phyloP scores from a whole-genome alignment of 2,888 invertebrate species.

The Lasioglossum marginatum region DNA sequence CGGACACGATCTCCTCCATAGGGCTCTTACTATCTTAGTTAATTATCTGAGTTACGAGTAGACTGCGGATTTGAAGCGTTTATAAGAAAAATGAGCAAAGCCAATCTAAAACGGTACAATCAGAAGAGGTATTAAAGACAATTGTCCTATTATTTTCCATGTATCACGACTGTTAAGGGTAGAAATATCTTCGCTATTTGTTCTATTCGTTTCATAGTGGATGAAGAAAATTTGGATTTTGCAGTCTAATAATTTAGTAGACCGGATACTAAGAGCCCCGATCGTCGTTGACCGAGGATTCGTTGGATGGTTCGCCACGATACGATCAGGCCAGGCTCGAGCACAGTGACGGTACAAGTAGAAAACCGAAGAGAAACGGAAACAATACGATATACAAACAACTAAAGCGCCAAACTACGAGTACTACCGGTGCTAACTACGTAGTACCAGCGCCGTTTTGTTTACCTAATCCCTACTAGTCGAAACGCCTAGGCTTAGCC shows the following conservation, averaged over 20 bases:
- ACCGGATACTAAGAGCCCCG: background rate
- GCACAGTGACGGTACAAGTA: conserved; percentile 76
- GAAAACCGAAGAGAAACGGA: conserved; percentile 72
- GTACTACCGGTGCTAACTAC: conserved; percentile 75
- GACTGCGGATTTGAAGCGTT: no score
- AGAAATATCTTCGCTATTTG: background rate
- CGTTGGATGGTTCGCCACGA: no score
- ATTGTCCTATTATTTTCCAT: background rate
- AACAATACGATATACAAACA: conserved; percentile 83
- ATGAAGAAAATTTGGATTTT: background rate
- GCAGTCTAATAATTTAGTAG: background rate
- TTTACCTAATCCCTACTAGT: conserved; percentile 73
- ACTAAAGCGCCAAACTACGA: conserved; percentile 82
- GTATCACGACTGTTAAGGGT: background rate
- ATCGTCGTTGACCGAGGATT: background rate
- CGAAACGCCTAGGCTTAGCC: conserved; percentile 77
- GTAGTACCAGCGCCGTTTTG: conserved; percentile 79
- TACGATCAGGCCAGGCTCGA: conserved; percentile 58
- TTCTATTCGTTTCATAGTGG: background rate
- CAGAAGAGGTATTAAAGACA: background rate
- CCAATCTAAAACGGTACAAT: background rate
- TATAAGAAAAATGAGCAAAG: background rate
- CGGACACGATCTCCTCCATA: background rate
- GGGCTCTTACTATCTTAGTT: background rate
- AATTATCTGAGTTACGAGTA: no score